A percentile compares a stretch with the other conserved stretches of the same genome.
phyloP scores from a whole-genome alignment of 1,140 invertebrate species.

The Lineus longissimus region DNA sequence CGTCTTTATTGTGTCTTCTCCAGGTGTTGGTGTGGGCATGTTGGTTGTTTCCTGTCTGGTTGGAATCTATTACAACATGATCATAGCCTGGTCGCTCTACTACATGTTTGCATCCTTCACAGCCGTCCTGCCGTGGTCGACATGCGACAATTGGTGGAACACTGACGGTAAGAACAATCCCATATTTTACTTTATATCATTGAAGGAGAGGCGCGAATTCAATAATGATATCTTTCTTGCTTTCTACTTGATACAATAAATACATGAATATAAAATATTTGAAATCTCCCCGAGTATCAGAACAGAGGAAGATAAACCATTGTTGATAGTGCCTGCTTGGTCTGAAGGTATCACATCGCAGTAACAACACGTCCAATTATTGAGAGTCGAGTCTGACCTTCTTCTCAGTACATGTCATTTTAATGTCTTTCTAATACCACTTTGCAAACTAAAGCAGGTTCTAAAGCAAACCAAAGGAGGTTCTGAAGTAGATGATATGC shows the following conservation, averaged over 20 bases:
- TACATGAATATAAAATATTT: constrained; percentile 2
- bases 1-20: too few relatives aligned
- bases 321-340: too few relatives aligned
- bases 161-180: constrained; percentile 54
- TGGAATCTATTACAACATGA: constrained; percentile 96
- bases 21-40: constrained; percentile 93
- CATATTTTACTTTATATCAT: neutral
- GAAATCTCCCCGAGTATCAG: too few relatives aligned
- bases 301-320: too few relatives aligned
- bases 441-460: too few relatives aligned
- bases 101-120: constrained; percentile 64
- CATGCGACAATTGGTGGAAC: constrained; percentile 89
- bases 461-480: too few relatives aligned
- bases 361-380: too few relatives aligned
- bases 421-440: too few relatives aligned
- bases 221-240: neutral
- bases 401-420: too few relatives aligned
- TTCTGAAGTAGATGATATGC: too few relatives aligned
- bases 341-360: too few relatives aligned
- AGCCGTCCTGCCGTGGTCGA: constrained; percentile 79
- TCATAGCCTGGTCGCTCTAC: constrained; percentile 94
- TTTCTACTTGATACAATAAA: neutral
- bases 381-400: too few relatives aligned
- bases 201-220: neutral
- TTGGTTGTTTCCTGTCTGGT: constrained; percentile 91